Evolutionary conservation across 2,797 vertebrate genomes (phyloP).

Genomic region (Aratinga solstitialis): DNA sequence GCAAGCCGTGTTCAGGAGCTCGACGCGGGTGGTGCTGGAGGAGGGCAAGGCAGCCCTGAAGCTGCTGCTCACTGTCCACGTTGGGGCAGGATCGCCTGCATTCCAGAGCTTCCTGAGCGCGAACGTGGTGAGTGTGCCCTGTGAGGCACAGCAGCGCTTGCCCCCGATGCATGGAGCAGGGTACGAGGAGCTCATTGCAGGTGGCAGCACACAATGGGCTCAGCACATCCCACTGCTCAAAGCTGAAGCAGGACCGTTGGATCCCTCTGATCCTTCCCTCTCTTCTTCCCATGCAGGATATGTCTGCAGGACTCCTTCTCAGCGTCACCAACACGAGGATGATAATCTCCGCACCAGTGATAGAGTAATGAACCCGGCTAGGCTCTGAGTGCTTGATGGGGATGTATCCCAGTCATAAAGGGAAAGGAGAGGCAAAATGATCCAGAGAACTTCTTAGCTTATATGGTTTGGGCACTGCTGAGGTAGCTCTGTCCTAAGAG

Average conservation of each 20-base stretch:
- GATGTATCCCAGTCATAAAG: rapidly evolving
- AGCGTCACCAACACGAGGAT: background rate
- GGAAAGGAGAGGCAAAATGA: background rate
- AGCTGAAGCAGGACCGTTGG: rapidly evolving
- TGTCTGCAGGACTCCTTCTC: conserved; percentile 7
- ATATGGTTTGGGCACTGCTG: background rate
- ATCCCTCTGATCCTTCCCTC: background rate
- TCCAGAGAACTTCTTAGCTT: background rate
- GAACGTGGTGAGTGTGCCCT: background rate
- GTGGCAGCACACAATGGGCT: rapidly evolving
- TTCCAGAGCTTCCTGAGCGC: conserved; percentile 39
- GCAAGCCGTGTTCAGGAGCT: background rate
- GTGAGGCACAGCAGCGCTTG: rapidly evolving
- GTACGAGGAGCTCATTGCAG: rapidly evolving
- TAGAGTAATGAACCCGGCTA: background rate
- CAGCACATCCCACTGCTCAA: rapidly evolving
- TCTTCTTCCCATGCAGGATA: background rate
- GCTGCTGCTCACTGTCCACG: conserved; percentile 22
- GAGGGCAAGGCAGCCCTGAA: conserved; percentile 5
- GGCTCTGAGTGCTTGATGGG: rapidly evolving
- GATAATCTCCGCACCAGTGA: background rate
- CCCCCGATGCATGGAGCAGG: rapidly evolving
- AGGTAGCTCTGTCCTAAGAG: background rate
- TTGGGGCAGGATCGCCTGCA: rapidly evolving
- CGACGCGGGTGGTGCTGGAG: background rate